These are phyloP conservation scores for Terrapene triunguis DNA, from an alignment of 2,113 vertebrate genomes.

Conservation along the genomic window DNA sequence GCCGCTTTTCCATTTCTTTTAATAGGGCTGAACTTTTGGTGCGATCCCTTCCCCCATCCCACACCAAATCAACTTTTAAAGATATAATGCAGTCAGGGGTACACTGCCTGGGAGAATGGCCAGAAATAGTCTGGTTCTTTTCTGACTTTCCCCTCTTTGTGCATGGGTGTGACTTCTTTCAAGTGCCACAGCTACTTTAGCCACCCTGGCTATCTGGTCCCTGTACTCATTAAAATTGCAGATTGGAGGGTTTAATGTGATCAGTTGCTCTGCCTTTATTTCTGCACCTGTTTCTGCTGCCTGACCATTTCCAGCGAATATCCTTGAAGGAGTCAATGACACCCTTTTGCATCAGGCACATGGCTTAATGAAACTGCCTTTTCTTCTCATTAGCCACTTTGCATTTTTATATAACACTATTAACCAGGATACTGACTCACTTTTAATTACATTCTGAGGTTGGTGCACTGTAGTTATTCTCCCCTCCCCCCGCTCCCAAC, in stretches of 20 bases:
- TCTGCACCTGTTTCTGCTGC: constrained; percentile 65
- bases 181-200: fast-evolving
- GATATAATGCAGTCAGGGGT: no score
- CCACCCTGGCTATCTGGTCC: neutral
- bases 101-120: neutral
- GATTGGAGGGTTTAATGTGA: neutral
- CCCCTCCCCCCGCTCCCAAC: constrained; percentile 32
- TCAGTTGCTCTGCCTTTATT: constrained; percentile 35
- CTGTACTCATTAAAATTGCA: constrained; percentile 26
- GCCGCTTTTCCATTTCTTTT: neutral
- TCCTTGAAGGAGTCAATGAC: neutral
- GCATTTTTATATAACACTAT: constrained; percentile 46
- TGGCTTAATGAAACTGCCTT: constrained; percentile 49
- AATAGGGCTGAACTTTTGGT: neutral
- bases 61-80: fast-evolving
- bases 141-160: neutral
- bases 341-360: neutral
- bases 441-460: constrained; percentile 63
- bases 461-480: constrained; percentile 18
- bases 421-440: constrained; percentile 16
- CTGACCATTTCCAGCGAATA: constrained; percentile 7
- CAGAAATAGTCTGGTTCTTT: neutral
- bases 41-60: neutral
- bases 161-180: neutral
- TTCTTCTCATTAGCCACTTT: constrained; percentile 56